Evolutionary conservation across 2,113 vertebrate species (phyloP).

Genomic region (Struthio camelus): DNA sequence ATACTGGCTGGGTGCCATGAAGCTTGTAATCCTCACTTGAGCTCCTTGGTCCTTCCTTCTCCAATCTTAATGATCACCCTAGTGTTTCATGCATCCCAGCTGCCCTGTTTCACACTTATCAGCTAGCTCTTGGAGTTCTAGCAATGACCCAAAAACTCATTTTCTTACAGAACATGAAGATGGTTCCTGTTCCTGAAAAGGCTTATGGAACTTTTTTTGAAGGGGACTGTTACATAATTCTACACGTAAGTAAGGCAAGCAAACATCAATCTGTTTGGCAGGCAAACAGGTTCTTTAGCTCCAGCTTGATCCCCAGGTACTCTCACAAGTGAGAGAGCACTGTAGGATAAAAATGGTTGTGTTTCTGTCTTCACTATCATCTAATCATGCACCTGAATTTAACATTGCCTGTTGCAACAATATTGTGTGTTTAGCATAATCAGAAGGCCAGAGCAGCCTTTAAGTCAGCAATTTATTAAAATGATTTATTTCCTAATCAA

Average conservation of each 20-base stretch:
- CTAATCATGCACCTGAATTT: not conserved
- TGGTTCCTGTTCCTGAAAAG: constrained; percentile 82
- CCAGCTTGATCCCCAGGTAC: not conserved
- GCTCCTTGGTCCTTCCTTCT: not conserved
- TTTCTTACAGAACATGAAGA: constrained; percentile 84
- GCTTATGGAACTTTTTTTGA: constrained; percentile 89
- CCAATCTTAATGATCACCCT: not conserved
- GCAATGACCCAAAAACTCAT: not conserved
- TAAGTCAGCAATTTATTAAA: not conserved
- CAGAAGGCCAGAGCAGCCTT: not conserved
- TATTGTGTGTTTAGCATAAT: not conserved
- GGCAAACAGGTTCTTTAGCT: not conserved
- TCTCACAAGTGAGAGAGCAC: not conserved
- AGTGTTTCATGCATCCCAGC: not conserved
- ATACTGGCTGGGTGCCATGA: not conserved
- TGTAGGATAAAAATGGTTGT: not conserved
- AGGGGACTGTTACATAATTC: constrained; percentile 88
- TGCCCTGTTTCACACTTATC: not conserved
- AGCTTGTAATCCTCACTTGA: not conserved
- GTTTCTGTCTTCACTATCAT: not conserved
- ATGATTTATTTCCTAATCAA: not conserved
- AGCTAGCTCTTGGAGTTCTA: not conserved
- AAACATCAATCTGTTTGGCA: not conserved
- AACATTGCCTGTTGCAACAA: not conserved
- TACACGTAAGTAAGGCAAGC: constrained; percentile 77